Evolutionary conservation across 2,888 invertebrate genomes (phyloP).

Genomic region (Tribolium freemani): DNA sequence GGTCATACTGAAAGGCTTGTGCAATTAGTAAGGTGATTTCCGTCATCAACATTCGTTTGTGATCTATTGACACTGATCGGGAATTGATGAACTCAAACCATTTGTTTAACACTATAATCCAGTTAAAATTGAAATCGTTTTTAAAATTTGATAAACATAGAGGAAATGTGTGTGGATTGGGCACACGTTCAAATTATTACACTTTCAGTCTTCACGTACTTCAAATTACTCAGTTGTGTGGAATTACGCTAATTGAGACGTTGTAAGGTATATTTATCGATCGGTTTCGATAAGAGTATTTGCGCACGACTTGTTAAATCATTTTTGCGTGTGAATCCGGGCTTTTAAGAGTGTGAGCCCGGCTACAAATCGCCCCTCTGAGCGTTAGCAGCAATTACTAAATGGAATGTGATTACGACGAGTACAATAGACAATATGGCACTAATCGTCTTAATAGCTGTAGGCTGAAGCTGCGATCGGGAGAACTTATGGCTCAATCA

Average conservation of each 20-base stretch:
- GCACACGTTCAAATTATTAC: background rate
- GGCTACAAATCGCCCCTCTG: constrained; percentile 21
- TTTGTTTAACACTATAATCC: too few relatives aligned
- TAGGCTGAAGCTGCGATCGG: constrained; percentile 8
- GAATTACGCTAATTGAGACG: background rate
- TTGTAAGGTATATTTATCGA: background rate
- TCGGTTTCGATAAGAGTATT: background rate
- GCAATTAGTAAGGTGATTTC: background rate
- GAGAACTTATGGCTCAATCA: constrained; percentile 31
- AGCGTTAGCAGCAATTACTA: constrained; percentile 45
- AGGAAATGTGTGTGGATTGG: too few relatives aligned
- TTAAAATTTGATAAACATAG: too few relatives aligned
- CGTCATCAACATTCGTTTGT: background rate
- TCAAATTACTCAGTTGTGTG: background rate
- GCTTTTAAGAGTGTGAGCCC: background rate
- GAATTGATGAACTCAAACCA: background rate
- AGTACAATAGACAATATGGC: constrained; percentile 50
- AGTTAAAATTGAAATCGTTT: too few relatives aligned
- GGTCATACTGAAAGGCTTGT: background rate
- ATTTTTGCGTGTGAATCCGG: background rate
- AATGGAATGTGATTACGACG: constrained; percentile 48
- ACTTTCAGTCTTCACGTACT: background rate
- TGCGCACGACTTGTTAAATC: background rate
- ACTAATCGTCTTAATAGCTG: constrained; percentile 48
- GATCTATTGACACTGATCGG: background rate